These are phyloP conservation scores for Psix sp. DNA, from an alignment of 1,140 invertebrate species.

Conservation along the genomic window DNA sequence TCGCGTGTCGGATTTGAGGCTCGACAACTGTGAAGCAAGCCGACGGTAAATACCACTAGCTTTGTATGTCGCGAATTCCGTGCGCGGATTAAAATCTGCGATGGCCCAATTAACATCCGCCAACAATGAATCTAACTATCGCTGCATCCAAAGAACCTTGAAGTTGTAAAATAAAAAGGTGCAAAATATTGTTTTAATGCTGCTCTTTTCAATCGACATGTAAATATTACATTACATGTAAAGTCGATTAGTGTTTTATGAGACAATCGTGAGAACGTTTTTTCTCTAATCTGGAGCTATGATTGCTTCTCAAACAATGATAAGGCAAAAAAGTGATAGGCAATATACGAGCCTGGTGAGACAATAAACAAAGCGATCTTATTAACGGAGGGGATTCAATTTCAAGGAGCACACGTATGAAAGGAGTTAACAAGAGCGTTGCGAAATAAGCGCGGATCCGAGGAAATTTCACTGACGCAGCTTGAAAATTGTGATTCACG, in stretches of 20 bases:
- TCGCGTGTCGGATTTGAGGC: constrained; percentile 49
- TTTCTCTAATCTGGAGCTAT: not conserved
- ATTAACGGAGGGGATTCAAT: not conserved
- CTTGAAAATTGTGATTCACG: constrained; percentile 4
- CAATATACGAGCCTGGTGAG: constrained; percentile 1
- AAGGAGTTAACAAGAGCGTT: constrained; percentile 4
- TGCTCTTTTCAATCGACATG: too few species aligned
- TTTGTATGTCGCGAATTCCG: constrained; percentile 37
- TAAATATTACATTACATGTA: too few species aligned
- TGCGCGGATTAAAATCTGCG: constrained; percentile 26
- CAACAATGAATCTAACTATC: not conserved
- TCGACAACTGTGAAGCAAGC: constrained; percentile 50
- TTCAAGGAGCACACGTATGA: too few species aligned
- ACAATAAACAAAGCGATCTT: constrained; percentile 13
- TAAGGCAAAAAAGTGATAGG: not conserved
- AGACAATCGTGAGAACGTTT: constrained; percentile 2
- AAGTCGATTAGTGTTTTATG: too few species aligned
- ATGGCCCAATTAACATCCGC: constrained; percentile 9
- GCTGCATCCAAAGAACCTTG: too few species aligned
- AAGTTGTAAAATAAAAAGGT: too few species aligned
- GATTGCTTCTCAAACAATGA: not conserved
- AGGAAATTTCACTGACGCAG: not conserved
- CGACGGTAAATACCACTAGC: constrained; percentile 35
- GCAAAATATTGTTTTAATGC: too few species aligned
- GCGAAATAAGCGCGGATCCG: too few species aligned